Percentiles rank a stretch among this genome's conserved stretches.
These are phyloP conservation scores for Drosophila gunungcola DNA, from an alignment of 1,140 invertebrate species.

Conservation along the genomic window DNA sequence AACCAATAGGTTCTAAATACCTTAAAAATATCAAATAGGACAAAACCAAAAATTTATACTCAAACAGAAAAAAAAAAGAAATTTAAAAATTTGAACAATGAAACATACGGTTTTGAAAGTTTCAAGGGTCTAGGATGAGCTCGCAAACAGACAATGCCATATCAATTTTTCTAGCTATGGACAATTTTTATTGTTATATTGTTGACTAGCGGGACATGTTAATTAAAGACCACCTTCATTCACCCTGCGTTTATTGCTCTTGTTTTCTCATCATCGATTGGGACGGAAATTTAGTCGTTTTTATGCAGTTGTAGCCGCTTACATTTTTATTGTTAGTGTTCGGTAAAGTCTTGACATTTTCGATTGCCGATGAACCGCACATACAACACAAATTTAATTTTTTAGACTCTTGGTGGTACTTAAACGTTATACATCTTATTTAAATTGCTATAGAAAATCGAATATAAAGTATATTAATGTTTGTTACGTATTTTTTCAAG, in stretches of 20 bases:
- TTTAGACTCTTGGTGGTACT: slow-evolving; percentile 60
- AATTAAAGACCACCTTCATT: not conserved
- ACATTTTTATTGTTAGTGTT: slow-evolving; percentile 36
- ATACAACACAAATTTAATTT: slow-evolving; percentile 28
- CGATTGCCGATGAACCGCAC: slow-evolving; percentile 22
- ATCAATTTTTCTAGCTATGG: no score
- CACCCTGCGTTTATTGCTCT: not conserved
- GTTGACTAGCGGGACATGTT: not conserved
- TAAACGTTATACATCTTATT: slow-evolving; percentile 51
- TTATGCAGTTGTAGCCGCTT: slow-evolving; percentile 42
- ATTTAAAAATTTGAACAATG: no score
- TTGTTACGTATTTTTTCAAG: not conserved
- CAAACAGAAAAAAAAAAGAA: no score
- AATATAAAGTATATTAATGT: not conserved
- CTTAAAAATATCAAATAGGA: no score
- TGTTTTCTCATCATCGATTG: slow-evolving; percentile 42
- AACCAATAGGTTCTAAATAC: no score
- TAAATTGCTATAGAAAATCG: slow-evolving; percentile 6
- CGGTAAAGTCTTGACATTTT: slow-evolving; percentile 42
- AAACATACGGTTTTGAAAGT: no score
- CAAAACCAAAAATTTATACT: no score
- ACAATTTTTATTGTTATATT: no score
- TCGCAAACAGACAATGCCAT: no score
- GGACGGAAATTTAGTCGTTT: slow-evolving; percentile 46
- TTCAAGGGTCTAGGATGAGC: no score